Evolutionary conservation across 2,113 vertebrate genomes (phyloP), one percentile per base, ranked within the genome.

Genomic region (Dryoscopus gambensis): DNA sequence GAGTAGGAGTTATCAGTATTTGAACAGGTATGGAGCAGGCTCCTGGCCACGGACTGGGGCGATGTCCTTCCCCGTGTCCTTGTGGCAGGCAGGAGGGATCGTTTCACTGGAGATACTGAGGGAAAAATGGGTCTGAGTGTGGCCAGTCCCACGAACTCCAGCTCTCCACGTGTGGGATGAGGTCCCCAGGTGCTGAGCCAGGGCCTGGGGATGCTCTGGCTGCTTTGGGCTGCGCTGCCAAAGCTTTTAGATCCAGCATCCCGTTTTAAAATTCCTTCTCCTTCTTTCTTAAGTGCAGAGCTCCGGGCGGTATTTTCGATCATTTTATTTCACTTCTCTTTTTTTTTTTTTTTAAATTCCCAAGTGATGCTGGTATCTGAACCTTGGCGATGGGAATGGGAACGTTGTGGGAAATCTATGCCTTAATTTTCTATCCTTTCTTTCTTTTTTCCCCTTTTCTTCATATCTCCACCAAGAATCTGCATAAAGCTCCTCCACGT

Each of bases 401-500:
- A 60, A 19, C 31, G 4, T 16, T 35, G 7, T 5, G 52, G 77
- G 75, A 95, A 91, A 86, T 30, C 33, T 60, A 6, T 23, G n/a
- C 74, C 63, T 93, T 71, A 11, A 37, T 92, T 97, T 95, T 68
- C 60, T 49, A 3, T 52, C 11, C 31, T 56, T 11, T 5, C 25
- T 25, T 46, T 24, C n/a, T n/a, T 21, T 7, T 4, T 1, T 2
- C n/a, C 18, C 39, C 24, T 33, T 35, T 35, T 22, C 47, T 80
- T 79, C 49, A 9, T 60, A 15, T 81, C 93, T 90, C 70, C 3
- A 13, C 76, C 63, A 64, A 76, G 79, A 60, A 86, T 84, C 82
- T 79, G 28, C 60, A 75, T 60, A 65, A 75, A 85, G 44, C 91
- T 95, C 85, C 94, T 94, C 90, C 70, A 47, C 21, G 4, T 95